phyloP scores from a whole-genome alignment of 2,888 invertebrate species.

The Conchocele bisecta region DNA sequence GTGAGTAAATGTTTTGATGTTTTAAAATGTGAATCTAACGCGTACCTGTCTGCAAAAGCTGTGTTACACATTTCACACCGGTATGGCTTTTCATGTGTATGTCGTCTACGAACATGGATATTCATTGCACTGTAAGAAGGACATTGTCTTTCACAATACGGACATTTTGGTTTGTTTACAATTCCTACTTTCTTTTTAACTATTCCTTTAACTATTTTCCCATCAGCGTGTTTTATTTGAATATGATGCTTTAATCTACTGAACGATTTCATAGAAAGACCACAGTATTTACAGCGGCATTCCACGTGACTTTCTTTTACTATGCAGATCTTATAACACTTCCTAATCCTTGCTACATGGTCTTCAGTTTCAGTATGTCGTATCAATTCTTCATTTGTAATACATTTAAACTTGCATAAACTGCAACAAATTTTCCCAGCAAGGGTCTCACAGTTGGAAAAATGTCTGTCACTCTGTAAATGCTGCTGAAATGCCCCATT shows the following conservation, averaged over 20 bases:
- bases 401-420: slow-evolving; percentile 72
- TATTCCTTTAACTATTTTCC: slow-evolving; percentile 43
- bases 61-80: slow-evolving; percentile 37
- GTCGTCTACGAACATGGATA: slow-evolving; percentile 23
- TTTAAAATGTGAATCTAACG: neutral
- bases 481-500: slow-evolving; percentile 87
- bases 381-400: slow-evolving; percentile 66
- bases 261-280: slow-evolving; percentile 68
- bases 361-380: slow-evolving; percentile 68
- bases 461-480: slow-evolving; percentile 66
- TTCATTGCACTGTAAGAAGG: slow-evolving; percentile 56
- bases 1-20: slow-evolving; percentile 23
- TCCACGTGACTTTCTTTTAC: slow-evolving; percentile 74
- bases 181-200: slow-evolving; percentile 53
- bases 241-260: slow-evolving; percentile 72
- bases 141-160: slow-evolving; percentile 55
- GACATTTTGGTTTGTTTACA: slow-evolving; percentile 58
- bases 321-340: slow-evolving; percentile 68
- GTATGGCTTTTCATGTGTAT: slow-evolving; percentile 24
- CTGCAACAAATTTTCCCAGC: slow-evolving; percentile 77
- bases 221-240: slow-evolving; percentile 64
- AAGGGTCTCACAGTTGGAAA: slow-evolving; percentile 63
- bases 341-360: slow-evolving; percentile 60
- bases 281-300: slow-evolving; percentile 75
- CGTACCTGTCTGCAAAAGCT: slow-evolving; percentile 14